These are phyloP conservation scores for Mythimna pallens DNA, from an alignment of 2,888 invertebrate species.

Conservation along the genomic window DNA sequence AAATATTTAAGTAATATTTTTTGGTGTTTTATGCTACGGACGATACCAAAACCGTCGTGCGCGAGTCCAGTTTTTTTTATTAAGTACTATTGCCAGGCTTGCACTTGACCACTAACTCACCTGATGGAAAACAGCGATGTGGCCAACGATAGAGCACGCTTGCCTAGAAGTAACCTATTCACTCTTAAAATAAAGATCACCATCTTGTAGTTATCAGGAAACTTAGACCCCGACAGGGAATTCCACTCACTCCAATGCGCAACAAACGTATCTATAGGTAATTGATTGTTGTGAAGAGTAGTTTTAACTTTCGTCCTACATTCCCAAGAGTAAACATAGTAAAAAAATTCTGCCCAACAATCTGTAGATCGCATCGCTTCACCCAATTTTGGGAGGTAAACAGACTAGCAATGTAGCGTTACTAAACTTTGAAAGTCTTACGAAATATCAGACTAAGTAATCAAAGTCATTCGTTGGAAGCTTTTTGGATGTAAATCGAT, in stretches of 20 bases:
- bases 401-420: background rate
- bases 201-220: no score
- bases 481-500: background rate
- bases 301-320: constrained; percentile 16
- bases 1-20: no score
- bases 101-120: no score
- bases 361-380: constrained; percentile 21
- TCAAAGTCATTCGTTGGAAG: background rate
- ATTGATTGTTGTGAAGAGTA: background rate
- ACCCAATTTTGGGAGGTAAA: constrained; percentile 10
- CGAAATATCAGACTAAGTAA: background rate
- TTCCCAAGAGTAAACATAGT: constrained; percentile 25
- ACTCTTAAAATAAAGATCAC: no score
- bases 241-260: background rate
- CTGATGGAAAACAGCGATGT: no score
- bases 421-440: background rate
- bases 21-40: no score
- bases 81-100: no score
- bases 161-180: no score
- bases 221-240: no score
- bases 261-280: background rate
- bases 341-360: constrained; percentile 32
- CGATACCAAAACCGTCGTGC: no score
- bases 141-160: no score
- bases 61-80: no score